Base-by-base conservation (phyloP, 2,888 invertebrate species). In the Pseudococcus longispinus region DNA sequence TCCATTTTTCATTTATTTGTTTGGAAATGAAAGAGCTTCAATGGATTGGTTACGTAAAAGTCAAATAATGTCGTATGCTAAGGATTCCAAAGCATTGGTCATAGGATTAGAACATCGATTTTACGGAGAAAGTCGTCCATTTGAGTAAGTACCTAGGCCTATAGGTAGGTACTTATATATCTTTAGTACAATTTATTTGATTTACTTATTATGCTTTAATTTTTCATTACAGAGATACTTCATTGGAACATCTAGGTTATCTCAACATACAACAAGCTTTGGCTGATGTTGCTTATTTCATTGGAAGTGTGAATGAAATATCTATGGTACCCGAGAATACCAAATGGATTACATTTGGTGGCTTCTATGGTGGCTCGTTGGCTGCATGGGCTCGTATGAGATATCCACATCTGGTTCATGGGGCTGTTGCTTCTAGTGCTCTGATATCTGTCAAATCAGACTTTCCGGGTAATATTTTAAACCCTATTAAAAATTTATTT, bases 81-180 rank as follows among this genome's bases (percentile, higher is more conserved):
- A 94, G 89, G 91, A 93, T 89, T 95, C 94, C 90, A 94, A 94
- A 70, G 98, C 98, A 0, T 91, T 96, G 55, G 95, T 96, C 89
- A 94, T 98, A 88, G 94, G 94, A 90, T 90, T 98, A 88, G 98
- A 98, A 91, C 98, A 98, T 91, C 93, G 98, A 87, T 98, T 93
- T 91, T 98, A 98, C 92, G 98, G 98, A 87, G 93, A 96, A 90
- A 98, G 97, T 90, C 95, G 94, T 89, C 98, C 98, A 4, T 96
- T 96, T 13, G 89, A 90, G 96, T 96, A 92, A 92, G 92, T 89
- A 46, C 4, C 37, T 37, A 2, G 9, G 8, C 37, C 6, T 32
- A 5, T 32, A 37, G 5, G 37, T 37, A 3, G 18, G 26, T 42
- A 26, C 18, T n/a, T 42, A 42, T n/a, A n/a, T n/a, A n/a, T n/a